Conservation (phyloP, 2,113 vertebrate genomes). For the Ctenomys sociabilis region DNA sequence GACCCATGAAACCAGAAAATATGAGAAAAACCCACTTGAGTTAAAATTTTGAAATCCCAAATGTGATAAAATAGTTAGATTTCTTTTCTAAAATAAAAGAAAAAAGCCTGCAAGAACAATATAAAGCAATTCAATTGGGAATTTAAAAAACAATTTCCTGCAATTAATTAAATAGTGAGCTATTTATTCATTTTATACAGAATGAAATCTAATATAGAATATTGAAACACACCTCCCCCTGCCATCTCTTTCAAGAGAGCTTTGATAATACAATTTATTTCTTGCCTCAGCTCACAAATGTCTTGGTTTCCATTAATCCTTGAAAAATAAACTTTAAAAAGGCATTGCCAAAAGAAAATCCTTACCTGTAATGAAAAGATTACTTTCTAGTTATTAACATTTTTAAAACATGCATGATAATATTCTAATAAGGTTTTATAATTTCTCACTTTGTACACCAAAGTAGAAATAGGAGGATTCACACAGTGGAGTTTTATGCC, state of each 20-base stretch:
- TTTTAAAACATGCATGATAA: not conserved
- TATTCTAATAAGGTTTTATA: not conserved
- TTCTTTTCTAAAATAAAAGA: not conserved
- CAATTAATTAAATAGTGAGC: slow-evolving; percentile 24
- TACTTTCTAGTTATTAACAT: not conserved
- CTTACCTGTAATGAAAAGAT: not conserved
- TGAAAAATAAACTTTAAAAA: slow-evolving; percentile 5
- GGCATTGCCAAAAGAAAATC: not conserved
- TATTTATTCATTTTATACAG: not conserved
- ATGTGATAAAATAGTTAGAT: not conserved
- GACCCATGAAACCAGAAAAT: not conserved
- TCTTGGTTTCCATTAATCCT: not conserved
- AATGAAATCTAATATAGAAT: slow-evolving; percentile 10
- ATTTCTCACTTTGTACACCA: not conserved
- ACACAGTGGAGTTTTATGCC: not conserved
- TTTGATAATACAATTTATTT: not conserved
- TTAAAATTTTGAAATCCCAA: not conserved
- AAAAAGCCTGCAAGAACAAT: not conserved
- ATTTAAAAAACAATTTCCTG: not conserved
- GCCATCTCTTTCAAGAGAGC: not conserved
- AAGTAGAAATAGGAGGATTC: not conserved
- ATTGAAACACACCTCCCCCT: not conserved
- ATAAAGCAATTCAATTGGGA: not conserved
- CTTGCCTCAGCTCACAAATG: not conserved
- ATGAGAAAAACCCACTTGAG: not conserved